Base-by-base conservation (phyloP, 1,140 invertebrate species). In the Drosophila yakuba region DNA sequence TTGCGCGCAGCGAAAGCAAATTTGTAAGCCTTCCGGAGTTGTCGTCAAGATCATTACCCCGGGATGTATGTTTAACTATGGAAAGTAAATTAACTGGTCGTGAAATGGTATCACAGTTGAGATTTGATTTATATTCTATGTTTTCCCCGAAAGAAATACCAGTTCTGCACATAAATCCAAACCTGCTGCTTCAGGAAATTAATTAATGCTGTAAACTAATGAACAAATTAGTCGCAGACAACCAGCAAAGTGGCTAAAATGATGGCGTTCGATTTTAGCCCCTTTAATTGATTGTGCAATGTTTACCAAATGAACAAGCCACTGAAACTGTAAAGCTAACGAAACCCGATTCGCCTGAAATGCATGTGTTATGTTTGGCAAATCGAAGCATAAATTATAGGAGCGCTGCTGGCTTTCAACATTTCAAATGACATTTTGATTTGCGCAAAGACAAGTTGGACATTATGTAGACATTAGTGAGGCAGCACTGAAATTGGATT, bases 21-120 rank as follows among this genome's bases (percentile, higher is more conserved):
- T 71, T 69, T 71, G 50, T 48, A 32, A 17, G 48, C 63, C 72
- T 74, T 74, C 71, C 72, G 72, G 51, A 71, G 67, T 71, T 71
- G 64, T 58, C 64, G 41, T 6, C 15, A 38, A 47, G 67, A 71
- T 71, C 67, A 71, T 71, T 71, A 71, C 67, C 68, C 51, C 66
- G 43, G 38, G 67, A 56, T 69, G 62, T 38, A 55, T 32, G 43
- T 12, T 20, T 45, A 45, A 20, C 45, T 55, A 69, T 39, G 12
- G 50, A 69, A 69, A 57, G 50, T 71, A n/a, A 57, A 71, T 71
- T 58, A 50, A 35, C 3, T 20, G 35, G 35, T 35, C 8, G 10
- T 48, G 36, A 14, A 3, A 32, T 32, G 8, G 7, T 32, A 32
- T 8, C 32, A 8, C 0, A 32, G 7, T 0, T 20, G 32, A 32